Base-by-base conservation (phyloP, 2,797 vertebrate species). In the Margarornis squamiger region DNA sequence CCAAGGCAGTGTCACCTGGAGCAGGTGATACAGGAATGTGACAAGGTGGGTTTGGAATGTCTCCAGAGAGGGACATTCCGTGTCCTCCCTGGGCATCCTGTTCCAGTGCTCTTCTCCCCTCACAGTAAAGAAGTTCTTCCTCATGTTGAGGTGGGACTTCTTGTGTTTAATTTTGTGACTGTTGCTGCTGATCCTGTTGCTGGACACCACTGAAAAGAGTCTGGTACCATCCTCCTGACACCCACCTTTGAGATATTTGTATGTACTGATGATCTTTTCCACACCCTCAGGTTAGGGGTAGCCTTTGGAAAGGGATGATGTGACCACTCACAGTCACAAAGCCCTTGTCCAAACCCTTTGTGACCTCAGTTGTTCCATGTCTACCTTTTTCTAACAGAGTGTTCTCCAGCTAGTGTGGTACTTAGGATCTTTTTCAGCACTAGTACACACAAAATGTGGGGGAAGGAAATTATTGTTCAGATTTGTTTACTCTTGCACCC, bases 391-490 rank as follows among this genome's bases (percentile, higher is more conserved):
- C 22, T 63, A 45, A 12, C 10, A 48, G 39, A 12, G 2, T 65
- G 74, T 86, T 57, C 26, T 36, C 15, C 18, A 51, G 34, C 15
- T 58, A 74, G 36, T 38, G 34, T 26, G 61, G 32, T 32, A 48
- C 45, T 76, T 36, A 23, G 17, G 41, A 51, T 27, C 3, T 66
- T 79, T 79, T 76, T 74, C 10, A 10, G 36, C 39, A 34, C 30
- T 16, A 55, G 36, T 9, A 41, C 36, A 70, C 23, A 70, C 23
- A 7, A 30, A 83, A 74, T 10, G 27, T 36, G 12, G 43, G 43
- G 34, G 49, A 88, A 89, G 52, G 57, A 92, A 86, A 84, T 85
- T 51, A 82, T 79, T 89, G 68, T 67, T 94, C 58, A 83, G 20
- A 73, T 87, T 86, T 87, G 52, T 92, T 83, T 83, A 43, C 22